A percentile compares a stretch with the other conserved stretches of the same genome.
Evolutionary conservation across 2,888 invertebrate genomes (phyloP).

Genomic region (Drosophila falleni): DNA sequence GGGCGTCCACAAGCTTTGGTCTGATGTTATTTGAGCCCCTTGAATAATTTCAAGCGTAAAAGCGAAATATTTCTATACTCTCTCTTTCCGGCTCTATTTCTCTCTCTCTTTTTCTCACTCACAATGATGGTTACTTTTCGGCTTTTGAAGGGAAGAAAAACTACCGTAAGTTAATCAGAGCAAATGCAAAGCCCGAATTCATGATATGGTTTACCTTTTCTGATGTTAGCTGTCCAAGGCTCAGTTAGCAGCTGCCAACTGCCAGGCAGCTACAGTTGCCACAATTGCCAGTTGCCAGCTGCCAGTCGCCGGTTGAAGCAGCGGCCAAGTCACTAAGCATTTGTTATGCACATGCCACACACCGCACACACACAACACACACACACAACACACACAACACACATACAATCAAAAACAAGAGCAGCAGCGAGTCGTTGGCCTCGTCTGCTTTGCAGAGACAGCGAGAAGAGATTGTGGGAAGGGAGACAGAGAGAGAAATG

Average conservation of each 20-base stretch:
- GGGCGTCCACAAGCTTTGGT: constrained; percentile 3
- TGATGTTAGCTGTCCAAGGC: constrained; percentile 56
- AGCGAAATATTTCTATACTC: neutral
- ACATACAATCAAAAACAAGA: constrained; percentile 18
- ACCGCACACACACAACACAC: constrained; percentile 48
- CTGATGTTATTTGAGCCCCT: constrained; percentile 11
- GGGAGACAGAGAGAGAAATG: neutral
- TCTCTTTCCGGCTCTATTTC: neutral
- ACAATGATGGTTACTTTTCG: constrained; percentile 26
- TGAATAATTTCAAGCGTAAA: constrained; percentile 8
- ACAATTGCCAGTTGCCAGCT: neutral
- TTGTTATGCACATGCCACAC: constrained; percentile 72
- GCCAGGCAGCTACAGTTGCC: constrained; percentile 9
- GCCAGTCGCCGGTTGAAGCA: constrained; percentile 24
- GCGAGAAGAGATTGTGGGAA: neutral
- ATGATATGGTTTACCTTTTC: constrained; percentile 74
- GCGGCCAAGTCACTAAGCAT: constrained; percentile 74
- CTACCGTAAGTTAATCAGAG: constrained; percentile 44
- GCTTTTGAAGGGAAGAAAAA: constrained; percentile 19
- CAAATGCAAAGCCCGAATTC: constrained; percentile 72
- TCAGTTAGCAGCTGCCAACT: constrained; percentile 58
- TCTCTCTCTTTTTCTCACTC: neutral
- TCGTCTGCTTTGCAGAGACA: constrained; percentile 18
- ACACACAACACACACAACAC: constrained; percentile 21
- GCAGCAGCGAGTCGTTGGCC: constrained; percentile 39